phyloP scores from a whole-genome alignment of 2,113 vertebrate species.

The Mesitornis unicolor region DNA sequence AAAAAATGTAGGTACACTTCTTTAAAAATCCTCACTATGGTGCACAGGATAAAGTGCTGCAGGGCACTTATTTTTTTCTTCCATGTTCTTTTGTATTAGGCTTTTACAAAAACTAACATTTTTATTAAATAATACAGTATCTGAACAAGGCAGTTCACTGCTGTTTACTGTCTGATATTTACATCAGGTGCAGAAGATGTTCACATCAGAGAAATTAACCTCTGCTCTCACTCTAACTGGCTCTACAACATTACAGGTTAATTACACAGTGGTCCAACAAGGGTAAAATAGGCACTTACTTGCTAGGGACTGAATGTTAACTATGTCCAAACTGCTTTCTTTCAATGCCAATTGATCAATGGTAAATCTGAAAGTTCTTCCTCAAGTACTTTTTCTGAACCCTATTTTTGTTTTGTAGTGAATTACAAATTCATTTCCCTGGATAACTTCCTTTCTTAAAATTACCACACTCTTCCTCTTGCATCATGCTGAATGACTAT shows the following conservation, averaged over 20 bases:
- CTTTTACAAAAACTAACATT: accelerated
- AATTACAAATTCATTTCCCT: neutral
- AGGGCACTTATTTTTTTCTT: neutral
- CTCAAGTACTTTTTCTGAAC: neutral
- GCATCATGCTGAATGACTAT: accelerated
- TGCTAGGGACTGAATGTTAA: neutral
- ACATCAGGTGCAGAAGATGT: neutral
- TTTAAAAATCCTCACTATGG: neutral
- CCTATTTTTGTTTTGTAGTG: neutral
- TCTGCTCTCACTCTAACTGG: neutral
- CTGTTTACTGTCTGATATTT: neutral
- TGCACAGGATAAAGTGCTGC: neutral
- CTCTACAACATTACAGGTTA: neutral
- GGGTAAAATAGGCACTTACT: neutral
- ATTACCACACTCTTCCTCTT: neutral
- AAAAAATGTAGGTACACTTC: neutral
- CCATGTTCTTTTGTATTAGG: neutral
- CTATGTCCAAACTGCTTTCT: neutral
- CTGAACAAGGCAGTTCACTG: neutral
- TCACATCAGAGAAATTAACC: neutral
- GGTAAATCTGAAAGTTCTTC: neutral
- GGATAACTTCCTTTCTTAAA: neutral
- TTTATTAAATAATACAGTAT: neutral
- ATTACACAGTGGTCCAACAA: neutral
- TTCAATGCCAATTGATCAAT: neutral